Base-by-base conservation (phyloP, 2,113 vertebrate genomes). In the Guaruba guarouba region DNA sequence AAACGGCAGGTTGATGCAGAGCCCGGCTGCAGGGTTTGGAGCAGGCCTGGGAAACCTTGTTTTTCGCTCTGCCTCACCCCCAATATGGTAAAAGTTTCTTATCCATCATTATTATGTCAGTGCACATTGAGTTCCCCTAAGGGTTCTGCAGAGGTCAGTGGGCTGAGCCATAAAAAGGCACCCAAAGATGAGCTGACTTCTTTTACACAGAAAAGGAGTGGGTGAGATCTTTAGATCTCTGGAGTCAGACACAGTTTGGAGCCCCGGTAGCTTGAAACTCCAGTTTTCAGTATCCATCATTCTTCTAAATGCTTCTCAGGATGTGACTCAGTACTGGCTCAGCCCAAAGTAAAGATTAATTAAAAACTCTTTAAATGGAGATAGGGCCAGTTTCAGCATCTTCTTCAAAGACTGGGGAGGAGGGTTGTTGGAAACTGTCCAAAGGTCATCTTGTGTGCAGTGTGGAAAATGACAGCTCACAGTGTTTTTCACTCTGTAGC, bases 51-150 rank as follows among this genome's bases (percentile, higher is more conserved):
- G 88, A 96, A 96, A 94, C 23, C 2, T 1, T 23, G 69, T 33
- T 88, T 80, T 80, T 86, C 48, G 7, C 46, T 79, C 68, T 88
- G 79, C 41, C 64, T 92, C 61, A 51, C 62, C 41, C 27, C 28
- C 9, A 8, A 69, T 86, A 92, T 73, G 51, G 83, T 87, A 97
- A 95, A 96, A 93, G 70, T 76, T 93, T 62, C 86, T 87, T 92
- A 96, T 97, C 95, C 81, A 93, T 97, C 96, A 96, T 89, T 91
- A 67, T 93, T 91, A 85, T 95, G 96, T 95, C 96, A 95, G 41
- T 29, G 17, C 5, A 74, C 70, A 16, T 5, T 27, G 57, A 62
- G 33, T 84, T 22, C 62, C 85, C 92, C 95, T 49, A 25, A 81
- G 90, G 96, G 83, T 75, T 80, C 74, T 12, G 31, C 69, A 33